Evolutionary conservation across 2,113 vertebrate genomes (phyloP).

Genomic region (Chrysochloris asiatica): DNA sequence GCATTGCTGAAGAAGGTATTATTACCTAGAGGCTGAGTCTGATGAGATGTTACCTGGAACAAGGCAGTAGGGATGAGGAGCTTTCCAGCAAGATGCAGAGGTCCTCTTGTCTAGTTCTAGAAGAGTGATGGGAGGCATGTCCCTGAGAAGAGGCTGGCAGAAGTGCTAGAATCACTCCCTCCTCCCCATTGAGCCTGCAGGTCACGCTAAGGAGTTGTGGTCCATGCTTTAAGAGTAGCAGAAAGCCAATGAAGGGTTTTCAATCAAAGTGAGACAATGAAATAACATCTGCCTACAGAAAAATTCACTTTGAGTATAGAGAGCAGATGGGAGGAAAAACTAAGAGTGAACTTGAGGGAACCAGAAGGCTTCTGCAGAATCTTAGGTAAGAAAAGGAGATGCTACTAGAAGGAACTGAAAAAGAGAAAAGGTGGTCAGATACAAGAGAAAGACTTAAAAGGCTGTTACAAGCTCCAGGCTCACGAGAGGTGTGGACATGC

Average conservation of each 20-base stretch:
- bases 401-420: no score
- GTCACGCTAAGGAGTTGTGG: no score
- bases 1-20: neutral
- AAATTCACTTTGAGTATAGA: neutral
- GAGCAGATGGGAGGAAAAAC: neutral
- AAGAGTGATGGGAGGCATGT: neutral
- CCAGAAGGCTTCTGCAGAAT: neutral
- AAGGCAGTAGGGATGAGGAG: neutral
- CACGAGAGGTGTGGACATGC: fast-evolving
- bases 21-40: neutral
- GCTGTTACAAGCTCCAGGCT: neutral
- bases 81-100: neutral
- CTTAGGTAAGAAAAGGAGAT: no score
- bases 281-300: neutral
- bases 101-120: neutral
- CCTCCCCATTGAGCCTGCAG: no score
- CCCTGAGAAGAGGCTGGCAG: neutral
- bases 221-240: neutral
- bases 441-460: neutral
- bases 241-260: neutral
- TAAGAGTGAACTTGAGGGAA: neutral
- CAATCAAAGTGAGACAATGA: neutral
- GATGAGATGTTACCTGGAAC: no score
- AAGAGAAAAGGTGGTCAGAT: no score
- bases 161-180: no score